Conservation (phyloP, 2,113 vertebrate species). For the Nesogale talazaci region DNA sequence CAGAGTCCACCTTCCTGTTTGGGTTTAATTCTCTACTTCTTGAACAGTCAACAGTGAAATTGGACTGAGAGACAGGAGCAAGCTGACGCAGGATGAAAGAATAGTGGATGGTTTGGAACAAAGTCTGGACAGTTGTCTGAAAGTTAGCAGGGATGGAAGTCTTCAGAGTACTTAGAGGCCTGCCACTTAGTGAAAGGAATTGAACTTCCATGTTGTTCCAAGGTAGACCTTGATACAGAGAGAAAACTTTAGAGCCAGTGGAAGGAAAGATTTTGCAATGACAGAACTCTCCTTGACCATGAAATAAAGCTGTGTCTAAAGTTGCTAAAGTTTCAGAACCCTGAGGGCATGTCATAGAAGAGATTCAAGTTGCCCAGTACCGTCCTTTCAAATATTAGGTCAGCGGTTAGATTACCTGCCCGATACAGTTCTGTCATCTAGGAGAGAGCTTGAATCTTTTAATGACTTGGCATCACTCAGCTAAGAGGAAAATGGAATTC, state of each 20-base stretch:
- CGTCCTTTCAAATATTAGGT: conserved; percentile 4
- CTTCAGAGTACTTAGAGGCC: neutral
- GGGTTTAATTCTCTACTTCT: conserved; percentile 8
- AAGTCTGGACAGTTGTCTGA: neutral
- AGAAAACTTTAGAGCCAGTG: neutral
- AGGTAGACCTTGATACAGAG: neutral
- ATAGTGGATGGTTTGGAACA: neutral
- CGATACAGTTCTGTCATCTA: neutral
- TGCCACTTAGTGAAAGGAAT: neutral
- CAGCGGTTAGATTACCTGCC: neutral
- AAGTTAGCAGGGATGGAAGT: neutral
- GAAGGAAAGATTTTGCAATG: neutral
- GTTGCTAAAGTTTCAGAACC: conserved; percentile 13
- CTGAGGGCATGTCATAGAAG: neutral
- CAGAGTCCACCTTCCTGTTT: neutral
- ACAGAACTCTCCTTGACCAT: neutral
- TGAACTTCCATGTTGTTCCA: neutral
- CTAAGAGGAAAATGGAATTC: neutral
- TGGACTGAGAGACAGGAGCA: conserved; percentile 7
- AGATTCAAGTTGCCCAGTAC: too few relatives aligned
- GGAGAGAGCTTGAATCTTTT: neutral
- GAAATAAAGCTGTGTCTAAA: neutral
- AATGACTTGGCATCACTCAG: neutral
- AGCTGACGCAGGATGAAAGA: neutral
- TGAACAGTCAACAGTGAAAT: neutral